Evolutionary conservation across 2,888 invertebrate species (phyloP), one percentile per base, ranked within the genome.

Genomic region (Aphodius sticticus): DNA sequence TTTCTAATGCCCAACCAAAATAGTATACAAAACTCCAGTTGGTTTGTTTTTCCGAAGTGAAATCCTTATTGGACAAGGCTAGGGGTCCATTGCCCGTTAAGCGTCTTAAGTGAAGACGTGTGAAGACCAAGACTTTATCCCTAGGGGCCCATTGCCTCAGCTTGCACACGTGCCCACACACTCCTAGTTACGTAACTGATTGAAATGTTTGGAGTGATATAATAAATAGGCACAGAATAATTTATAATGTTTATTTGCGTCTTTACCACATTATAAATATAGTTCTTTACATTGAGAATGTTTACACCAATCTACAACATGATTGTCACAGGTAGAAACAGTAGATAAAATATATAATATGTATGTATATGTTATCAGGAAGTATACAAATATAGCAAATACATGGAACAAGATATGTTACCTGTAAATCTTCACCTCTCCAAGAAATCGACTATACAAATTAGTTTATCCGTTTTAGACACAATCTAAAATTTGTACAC

Each of bases 241-340:
- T 53, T 53, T 53, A 53, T 53, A 53, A 53, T 53, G 6, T 53
- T 53, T 53, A 53, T 53, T 53, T 53, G 53, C 53, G 12, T 53
- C 12, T 53, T 53, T 53, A 53, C 7, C 7, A 53, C 53, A 53
- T 53, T 53, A 53, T 53, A 53, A 53, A 53, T 53, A 53, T 53
- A 53, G 53, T 70, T 76, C 75, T 76, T 76, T 69, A 78, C 76
- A 76, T 70, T 35, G 69, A 69, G 38, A 69, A 76, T 69, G 36
- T 26, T 35, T 69, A 69, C 37, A 76, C 70, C 53, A 76, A 75
- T 74, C 53, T 78, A 76, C 36, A 72, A 77, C 35, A 80, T 86
- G 86, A 86, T 86, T 86, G 86, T 86, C 86, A 84, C 82, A 85
- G 75, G 85, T 86, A 86, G 85, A 86, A 86, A 86, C 84, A 81